A percentile compares a stretch with the other conserved stretches of the same genome.
phyloP scores from a whole-genome alignment of 2,113 vertebrate species.

The Thunnus thynnus region DNA sequence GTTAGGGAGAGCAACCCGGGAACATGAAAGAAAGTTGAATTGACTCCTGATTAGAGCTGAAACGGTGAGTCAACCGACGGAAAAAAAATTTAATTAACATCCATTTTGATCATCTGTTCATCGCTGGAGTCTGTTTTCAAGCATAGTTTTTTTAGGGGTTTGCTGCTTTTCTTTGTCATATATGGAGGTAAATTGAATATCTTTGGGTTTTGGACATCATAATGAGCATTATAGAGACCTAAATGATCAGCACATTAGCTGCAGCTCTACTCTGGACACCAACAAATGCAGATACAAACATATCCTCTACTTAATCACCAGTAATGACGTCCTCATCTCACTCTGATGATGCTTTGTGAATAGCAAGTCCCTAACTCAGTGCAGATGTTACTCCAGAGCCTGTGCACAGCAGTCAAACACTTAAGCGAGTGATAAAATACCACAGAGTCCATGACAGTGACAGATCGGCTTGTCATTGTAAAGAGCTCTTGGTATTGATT shows the following conservation, averaged over 20 bases:
- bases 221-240: neutral
- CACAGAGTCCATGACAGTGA: slow-evolving; percentile 33
- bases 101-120: neutral
- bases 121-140: neutral
- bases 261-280: neutral
- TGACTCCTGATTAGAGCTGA: neutral
- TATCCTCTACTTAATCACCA: slow-evolving; percentile 5
- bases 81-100: neutral
- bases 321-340: slow-evolving; percentile 1
- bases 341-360: slow-evolving; percentile 4
- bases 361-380: slow-evolving; percentile 7
- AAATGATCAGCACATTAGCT: neutral
- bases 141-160: neutral
- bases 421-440: slow-evolving; percentile 34
- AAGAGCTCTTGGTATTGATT: slow-evolving; percentile 51
- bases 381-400: neutral
- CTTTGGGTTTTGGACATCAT: neutral
- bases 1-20: neutral
- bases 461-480: slow-evolving; percentile 41
- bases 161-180: neutral
- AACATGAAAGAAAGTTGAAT: neutral
- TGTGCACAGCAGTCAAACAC: slow-evolving; percentile 26
- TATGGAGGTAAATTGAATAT: neutral
- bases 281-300: slow-evolving; percentile 1
- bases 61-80: neutral